Percentiles rank a stretch among this genome's conserved stretches.
phyloP scores from a whole-genome alignment of 1,140 invertebrate genomes.

The Cryptotermes secundus region DNA sequence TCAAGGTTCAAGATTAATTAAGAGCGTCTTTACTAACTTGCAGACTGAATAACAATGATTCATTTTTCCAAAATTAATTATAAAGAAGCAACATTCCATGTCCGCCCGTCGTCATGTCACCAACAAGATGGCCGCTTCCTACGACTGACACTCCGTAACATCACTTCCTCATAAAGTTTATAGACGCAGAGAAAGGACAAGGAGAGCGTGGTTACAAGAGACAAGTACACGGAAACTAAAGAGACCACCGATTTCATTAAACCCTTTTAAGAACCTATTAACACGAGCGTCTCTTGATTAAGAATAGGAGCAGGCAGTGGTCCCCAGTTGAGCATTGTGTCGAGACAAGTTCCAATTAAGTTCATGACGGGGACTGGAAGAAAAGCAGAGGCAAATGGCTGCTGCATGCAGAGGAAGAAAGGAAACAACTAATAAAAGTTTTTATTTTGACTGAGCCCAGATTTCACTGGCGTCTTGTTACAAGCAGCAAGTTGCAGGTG shows the following conservation, averaged over 20 bases:
- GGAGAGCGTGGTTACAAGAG: neutral
- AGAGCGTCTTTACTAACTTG: neutral
- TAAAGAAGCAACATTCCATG: neutral
- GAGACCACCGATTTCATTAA: neutral
- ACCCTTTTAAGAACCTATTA: conserved; percentile 7
- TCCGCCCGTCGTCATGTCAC: neutral
- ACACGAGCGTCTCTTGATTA: conserved; percentile 12
- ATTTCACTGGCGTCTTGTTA: neutral
- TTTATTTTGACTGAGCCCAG: neutral
- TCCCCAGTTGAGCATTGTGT: neutral
- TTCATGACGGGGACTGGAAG: neutral
- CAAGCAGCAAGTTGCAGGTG: neutral
- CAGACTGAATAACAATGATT: neutral
- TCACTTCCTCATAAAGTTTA: conserved; percentile 5
- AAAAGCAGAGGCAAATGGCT: neutral
- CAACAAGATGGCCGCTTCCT: neutral
- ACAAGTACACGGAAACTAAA: neutral
- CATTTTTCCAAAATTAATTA: neutral
- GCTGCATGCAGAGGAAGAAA: neutral
- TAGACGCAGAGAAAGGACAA: neutral
- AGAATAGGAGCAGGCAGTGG: neutral
- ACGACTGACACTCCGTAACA: neutral
- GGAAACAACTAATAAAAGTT: neutral
- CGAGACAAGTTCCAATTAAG: conserved; percentile 15
- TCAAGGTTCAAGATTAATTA: too few species aligned